Percentiles rank a stretch among this genome's conserved stretches.
Evolutionary conservation across 2,113 vertebrate species (phyloP).

Genomic region (Hemibagrus wyckioides): DNA sequence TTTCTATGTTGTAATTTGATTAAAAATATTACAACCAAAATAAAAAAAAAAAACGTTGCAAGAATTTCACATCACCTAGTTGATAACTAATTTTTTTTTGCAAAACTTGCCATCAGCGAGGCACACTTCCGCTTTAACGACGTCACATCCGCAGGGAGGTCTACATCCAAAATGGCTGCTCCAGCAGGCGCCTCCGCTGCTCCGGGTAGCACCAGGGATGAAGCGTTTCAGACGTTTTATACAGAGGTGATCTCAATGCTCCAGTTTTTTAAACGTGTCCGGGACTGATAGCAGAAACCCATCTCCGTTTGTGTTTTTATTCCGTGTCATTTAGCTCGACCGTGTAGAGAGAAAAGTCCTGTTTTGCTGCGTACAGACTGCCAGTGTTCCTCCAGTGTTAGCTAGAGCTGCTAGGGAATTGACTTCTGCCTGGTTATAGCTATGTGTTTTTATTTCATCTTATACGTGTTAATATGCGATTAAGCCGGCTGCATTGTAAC

Average conservation of each 20-base stretch:
- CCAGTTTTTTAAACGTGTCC: background rate
- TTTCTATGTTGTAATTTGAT: too few relatives aligned
- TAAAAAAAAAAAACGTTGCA: background rate
- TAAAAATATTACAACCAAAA: too few relatives aligned
- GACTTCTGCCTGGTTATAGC: background rate
- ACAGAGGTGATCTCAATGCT: slow-evolving; percentile 65
- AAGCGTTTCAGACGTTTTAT: slow-evolving; percentile 76
- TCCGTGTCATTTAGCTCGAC: too few relatives aligned
- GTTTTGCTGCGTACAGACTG: background rate
- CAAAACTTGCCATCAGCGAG: too few relatives aligned
- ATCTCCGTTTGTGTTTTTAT: background rate
- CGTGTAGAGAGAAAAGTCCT: background rate
- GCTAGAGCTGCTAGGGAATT: background rate
- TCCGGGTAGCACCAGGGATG: slow-evolving; percentile 63
- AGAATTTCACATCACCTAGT: background rate
- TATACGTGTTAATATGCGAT: background rate
- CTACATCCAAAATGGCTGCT: slow-evolving; percentile 71
- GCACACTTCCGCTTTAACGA: slow-evolving; percentile 41
- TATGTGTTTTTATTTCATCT: background rate
- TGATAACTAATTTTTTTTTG: slow-evolving; percentile 2
- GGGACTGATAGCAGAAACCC: too few relatives aligned
- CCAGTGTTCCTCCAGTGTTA: background rate
- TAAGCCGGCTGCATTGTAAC: background rate
- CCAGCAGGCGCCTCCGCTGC: slow-evolving; percentile 67
- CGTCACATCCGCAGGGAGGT: slow-evolving; percentile 61